Evolutionary conservation across 2,888 invertebrate genomes (phyloP).

Genomic region (Horisme vitalbata): DNA sequence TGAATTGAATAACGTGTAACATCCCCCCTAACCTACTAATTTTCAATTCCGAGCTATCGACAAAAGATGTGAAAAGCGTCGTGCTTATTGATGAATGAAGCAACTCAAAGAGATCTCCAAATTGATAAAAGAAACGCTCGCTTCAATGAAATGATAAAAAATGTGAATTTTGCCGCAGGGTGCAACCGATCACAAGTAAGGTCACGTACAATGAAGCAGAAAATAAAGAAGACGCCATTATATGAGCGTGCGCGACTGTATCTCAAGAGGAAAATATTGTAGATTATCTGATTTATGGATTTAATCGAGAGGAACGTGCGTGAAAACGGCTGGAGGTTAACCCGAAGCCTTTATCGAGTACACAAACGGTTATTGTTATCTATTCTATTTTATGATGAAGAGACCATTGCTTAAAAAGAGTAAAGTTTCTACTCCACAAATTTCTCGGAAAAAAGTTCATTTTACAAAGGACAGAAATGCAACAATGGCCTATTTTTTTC

Average conservation of each 20-base stretch:
- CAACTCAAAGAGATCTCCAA: not conserved
- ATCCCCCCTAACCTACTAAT: too few relatives aligned
- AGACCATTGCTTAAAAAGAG: too few relatives aligned
- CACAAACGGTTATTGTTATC: constrained; percentile 1
- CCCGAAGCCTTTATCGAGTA: constrained; percentile 6
- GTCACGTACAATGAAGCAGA: constrained; percentile 30
- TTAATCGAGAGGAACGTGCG: constrained; percentile 20
- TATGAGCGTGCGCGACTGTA: constrained; percentile 25
- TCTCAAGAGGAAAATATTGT: constrained; percentile 25
- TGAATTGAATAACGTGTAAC: too few relatives aligned
- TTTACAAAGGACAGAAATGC: too few relatives aligned
- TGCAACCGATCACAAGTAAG: constrained; percentile 21
- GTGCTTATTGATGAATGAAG: not conserved
- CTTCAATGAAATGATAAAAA: constrained; percentile 14
- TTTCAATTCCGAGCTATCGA: too few relatives aligned
- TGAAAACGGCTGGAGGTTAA: constrained; percentile 14
- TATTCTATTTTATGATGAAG: not conserved
- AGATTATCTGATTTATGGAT: constrained; percentile 31
- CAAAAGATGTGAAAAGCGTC: too few relatives aligned
- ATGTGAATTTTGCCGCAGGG: constrained; percentile 7
- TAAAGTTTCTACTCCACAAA: too few relatives aligned
- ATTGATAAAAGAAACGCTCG: constrained; percentile 10
- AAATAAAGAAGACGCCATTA: constrained; percentile 29
- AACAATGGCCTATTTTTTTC: too few relatives aligned
- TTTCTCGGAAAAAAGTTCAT: too few relatives aligned